These are phyloP conservation scores for Eupithecia tripunctaria DNA, from an alignment of 2,888 invertebrate species.

Conservation along the genomic window DNA sequence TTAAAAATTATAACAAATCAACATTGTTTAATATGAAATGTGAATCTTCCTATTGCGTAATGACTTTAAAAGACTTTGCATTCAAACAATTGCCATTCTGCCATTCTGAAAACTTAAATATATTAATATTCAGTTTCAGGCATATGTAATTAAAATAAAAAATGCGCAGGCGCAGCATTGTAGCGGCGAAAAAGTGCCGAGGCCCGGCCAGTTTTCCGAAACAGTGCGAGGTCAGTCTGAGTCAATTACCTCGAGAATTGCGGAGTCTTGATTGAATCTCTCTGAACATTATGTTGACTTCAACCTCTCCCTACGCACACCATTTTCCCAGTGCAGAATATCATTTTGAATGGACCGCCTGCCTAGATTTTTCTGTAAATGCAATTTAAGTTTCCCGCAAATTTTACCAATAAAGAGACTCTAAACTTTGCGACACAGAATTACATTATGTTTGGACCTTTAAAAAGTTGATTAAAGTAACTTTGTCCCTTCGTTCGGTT, in stretches of 20 bases:
- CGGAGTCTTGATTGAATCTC: conserved; percentile 51
- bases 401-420: neutral
- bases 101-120: no score
- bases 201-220: conserved; percentile 72
- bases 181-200: conserved; percentile 63
- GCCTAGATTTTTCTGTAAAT: neutral
- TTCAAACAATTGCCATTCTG: no score
- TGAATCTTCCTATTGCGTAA: neutral
- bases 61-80: no score
- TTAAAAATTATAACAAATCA: neutral
- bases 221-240: conserved; percentile 84
- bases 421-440: conserved; percentile 11
- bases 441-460: neutral
- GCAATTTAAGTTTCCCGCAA: neutral
- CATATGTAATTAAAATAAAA: conserved; percentile 28
- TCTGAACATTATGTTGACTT: neutral
- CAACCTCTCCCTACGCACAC: neutral
- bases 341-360: neutral
- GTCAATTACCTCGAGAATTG: conserved; percentile 86
- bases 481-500: neutral
- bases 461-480: conserved; percentile 1
- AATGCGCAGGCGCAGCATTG: conserved; percentile 39
- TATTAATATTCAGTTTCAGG: neutral
- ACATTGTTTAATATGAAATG: neutral
- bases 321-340: neutral